These are phyloP conservation scores for Malurus splendens DNA, from an alignment of 2,797 vertebrate species.

Conservation along the genomic window DNA sequence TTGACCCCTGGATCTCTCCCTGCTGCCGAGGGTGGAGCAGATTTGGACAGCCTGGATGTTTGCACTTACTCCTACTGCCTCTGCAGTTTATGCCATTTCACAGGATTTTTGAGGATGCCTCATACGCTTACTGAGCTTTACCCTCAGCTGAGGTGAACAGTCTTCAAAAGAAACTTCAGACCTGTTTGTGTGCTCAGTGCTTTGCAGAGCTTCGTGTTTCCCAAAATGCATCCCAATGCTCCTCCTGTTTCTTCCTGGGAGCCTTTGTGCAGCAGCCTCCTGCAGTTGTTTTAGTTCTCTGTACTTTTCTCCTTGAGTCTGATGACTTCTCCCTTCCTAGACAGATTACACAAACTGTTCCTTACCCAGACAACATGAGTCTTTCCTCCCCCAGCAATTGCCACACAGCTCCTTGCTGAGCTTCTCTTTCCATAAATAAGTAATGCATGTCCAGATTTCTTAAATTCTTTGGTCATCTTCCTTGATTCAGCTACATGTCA, in stretches of 20 bases:
- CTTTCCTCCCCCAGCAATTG: conserved; percentile 29
- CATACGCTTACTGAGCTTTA: not conserved
- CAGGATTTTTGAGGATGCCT: not conserved
- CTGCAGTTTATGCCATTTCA: not conserved
- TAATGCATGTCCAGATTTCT: conserved; percentile 1
- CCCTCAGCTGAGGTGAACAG: not conserved
- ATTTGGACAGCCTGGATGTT: not conserved
- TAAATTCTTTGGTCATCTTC: conserved; percentile 15
- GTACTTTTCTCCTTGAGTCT: conserved; percentile 7
- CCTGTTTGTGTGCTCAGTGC: not conserved
- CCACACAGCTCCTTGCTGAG: conserved; percentile 25
- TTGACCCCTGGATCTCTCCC: not conserved
- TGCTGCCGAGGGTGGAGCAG: not conserved
- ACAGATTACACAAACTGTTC: conserved; percentile 53
- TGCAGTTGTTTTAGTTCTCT: not conserved
- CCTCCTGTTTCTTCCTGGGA: not conserved
- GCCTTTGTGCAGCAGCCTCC: not conserved
- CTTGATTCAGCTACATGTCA: conserved; percentile 5
- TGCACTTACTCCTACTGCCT: not conserved
- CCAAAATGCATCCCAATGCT: not conserved
- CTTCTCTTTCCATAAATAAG: conserved; percentile 33
- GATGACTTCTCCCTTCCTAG: conserved; percentile 37
- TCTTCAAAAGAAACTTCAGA: not conserved
- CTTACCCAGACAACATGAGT: conserved; percentile 28
- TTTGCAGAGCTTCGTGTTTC: not conserved